phyloP scores from a whole-genome alignment of 2,797 vertebrate genomes.

The Phoebastria nigripes region DNA sequence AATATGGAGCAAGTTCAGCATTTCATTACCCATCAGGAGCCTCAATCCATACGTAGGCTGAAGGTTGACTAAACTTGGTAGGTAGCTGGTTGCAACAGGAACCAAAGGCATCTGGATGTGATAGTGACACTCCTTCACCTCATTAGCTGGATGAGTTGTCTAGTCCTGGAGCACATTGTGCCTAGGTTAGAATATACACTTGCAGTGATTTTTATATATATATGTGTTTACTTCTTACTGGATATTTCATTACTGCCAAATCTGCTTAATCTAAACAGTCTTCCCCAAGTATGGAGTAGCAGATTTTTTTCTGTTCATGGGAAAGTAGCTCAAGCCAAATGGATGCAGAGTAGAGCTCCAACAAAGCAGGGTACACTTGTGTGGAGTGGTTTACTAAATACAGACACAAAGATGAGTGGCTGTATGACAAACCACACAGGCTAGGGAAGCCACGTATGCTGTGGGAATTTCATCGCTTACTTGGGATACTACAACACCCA shows the following conservation, averaged over 20 bases:
- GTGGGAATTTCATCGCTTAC: background rate
- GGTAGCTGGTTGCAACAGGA: background rate
- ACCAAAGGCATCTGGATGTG: background rate
- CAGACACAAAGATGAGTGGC: background rate
- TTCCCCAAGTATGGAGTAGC: background rate
- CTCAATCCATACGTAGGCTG: background rate
- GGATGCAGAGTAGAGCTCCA: background rate
- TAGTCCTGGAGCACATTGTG: background rate
- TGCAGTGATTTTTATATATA: background rate
- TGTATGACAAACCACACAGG: background rate
- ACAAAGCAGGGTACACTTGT: background rate
- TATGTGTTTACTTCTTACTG: background rate
- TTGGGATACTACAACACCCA: background rate
- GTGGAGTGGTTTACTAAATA: background rate
- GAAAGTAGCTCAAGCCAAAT: background rate
- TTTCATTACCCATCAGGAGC: background rate
- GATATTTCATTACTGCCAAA: background rate
- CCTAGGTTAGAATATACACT: background rate
- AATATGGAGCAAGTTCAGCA: conserved; percentile 22
- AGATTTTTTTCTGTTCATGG: background rate
- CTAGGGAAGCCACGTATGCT: background rate
- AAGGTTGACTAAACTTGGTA: background rate
- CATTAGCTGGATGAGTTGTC: background rate
- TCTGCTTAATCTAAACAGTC: background rate
- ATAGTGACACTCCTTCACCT: background rate